Percentiles rank a stretch among this genome's conserved stretches.
phyloP scores from a whole-genome alignment of 2,113 vertebrate species.

The Heliornis fulica region DNA sequence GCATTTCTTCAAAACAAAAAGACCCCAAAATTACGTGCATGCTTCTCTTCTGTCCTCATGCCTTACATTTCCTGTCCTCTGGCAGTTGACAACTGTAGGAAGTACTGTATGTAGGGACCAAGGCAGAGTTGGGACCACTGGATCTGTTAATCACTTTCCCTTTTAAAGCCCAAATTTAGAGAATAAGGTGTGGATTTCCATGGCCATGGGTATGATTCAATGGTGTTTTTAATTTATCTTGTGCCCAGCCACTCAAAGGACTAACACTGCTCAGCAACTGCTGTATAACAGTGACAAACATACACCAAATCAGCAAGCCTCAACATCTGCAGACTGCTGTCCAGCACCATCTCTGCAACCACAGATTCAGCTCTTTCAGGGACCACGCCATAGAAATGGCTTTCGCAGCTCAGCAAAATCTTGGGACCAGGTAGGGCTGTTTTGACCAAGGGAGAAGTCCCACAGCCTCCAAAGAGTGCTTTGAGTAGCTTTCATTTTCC shows the following conservation, averaged over 20 bases:
- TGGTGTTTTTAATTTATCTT: background rate
- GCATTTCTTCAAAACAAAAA: background rate
- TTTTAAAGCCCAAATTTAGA: background rate
- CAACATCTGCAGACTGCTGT: background rate
- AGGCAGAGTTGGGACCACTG: background rate
- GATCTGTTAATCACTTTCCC: background rate
- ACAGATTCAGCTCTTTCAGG: background rate
- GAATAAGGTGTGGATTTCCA: background rate
- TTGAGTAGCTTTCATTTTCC: background rate
- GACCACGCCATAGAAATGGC: background rate
- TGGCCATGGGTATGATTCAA: background rate
- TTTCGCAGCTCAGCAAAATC: background rate
- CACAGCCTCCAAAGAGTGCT: background rate
- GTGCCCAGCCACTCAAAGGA: background rate
- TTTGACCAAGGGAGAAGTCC: background rate
- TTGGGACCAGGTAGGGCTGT: background rate
- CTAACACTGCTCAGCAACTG: background rate
- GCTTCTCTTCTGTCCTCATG: background rate
- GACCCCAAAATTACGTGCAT: background rate
- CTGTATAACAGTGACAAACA: background rate
- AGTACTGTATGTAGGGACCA: accelerated
- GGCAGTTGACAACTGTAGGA: background rate
- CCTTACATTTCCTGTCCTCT: background rate
- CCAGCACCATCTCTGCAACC: background rate
- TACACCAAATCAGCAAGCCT: background rate